Evolutionary conservation across 2,113 vertebrate species (phyloP).

Genomic region (Prietella phreatophila): DNA sequence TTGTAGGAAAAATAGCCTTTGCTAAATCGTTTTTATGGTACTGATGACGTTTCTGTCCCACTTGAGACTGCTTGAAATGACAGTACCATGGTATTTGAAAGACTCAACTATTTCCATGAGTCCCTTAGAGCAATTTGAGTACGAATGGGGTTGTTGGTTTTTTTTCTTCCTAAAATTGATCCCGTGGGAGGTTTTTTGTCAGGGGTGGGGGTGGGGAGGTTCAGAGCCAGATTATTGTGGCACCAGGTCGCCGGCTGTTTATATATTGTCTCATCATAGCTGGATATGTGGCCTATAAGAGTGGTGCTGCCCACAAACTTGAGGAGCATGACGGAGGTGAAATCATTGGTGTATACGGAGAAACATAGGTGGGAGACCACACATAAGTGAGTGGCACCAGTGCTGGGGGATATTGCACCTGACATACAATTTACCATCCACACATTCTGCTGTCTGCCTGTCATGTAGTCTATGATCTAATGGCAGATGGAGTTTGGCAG

Average conservation of each 20-base stretch:
- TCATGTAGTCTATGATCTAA: not conserved
- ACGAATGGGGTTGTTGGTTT: too few species aligned
- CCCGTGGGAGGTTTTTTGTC: not conserved
- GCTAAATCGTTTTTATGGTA: not conserved
- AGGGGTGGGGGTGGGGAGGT: not conserved
- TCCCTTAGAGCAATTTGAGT: not conserved
- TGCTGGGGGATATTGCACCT: not conserved
- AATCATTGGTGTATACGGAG: not conserved
- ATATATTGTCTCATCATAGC: not conserved
- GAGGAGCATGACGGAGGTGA: not conserved
- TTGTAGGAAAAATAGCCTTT: not conserved
- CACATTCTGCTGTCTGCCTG: not conserved
- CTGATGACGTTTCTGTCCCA: not conserved
- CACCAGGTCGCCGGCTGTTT: not conserved
- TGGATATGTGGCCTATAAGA: not conserved
- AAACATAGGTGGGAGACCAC: not conserved
- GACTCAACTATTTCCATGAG: not conserved
- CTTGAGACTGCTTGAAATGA: not conserved
- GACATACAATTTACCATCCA: slow-evolving; percentile 1
- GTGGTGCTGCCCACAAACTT: not conserved
- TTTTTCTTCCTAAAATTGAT: not conserved
- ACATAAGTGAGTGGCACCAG: not conserved
- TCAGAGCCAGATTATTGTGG: not conserved
- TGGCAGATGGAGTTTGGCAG: not conserved
- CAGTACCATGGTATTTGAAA: not conserved